Base-by-base conservation (phyloP, 2,888 invertebrate species). In the Conistra vaccinii region DNA sequence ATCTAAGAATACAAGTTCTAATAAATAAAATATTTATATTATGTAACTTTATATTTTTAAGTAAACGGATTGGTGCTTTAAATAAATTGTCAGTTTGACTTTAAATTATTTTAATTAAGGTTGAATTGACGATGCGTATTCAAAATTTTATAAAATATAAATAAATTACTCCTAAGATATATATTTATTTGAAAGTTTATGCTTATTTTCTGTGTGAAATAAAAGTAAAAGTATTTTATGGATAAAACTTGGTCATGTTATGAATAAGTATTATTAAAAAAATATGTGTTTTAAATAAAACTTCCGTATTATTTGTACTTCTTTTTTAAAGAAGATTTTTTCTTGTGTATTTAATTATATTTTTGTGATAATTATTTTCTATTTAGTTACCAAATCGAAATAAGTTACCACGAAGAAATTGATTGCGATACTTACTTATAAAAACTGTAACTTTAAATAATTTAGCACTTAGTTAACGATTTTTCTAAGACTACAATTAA, bases 21-120 rank as follows among this genome's bases (percentile, higher is more conserved):
- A 61, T 26, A 48, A 55, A 20, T 23, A 14, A 39, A 55, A 65
- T 65, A 51, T 35, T 45, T 35, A n/a, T 48, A 0, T 45, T 35
- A n/a, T 48, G 0, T 63, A 20, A 32, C 20, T 20, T 20, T 29
- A 42, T 51, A 53, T 69, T 63, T 42, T 68, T 77, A 74, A 84
- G 76, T 48, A 68, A 80, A 69, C 55, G 51, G 67, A 66, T 81
- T 76, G 76, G 83, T 85, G 89, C 87, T 88, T 89, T 71, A 78
- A 80, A 80, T 60, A 82, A 88, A 90, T 95, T 96, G 95, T 96
- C 95, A 96, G 94, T 93, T 95, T 91, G 92, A 95, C 95, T 88
- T 79, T 85, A 92, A 95, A 92, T 62, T 32, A 76, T 55, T 14
- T 55, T 35, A n/a, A 86, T 93, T 95, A 94, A 90, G 84, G 96